phyloP scores from a whole-genome alignment of 2,888 invertebrate species.

The Blomia tropicalis region DNA sequence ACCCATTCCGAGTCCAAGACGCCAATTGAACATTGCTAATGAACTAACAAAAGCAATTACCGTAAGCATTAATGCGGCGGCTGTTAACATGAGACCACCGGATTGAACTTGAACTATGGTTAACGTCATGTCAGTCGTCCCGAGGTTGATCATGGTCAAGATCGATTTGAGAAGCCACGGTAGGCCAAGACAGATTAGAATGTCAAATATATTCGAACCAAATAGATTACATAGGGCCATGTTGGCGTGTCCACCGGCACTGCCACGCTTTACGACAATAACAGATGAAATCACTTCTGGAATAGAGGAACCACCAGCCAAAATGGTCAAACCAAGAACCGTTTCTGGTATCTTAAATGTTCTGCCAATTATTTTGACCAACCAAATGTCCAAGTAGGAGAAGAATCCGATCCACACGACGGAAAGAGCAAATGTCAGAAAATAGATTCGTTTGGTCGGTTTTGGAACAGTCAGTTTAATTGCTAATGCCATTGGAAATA shows the following conservation, averaged over 20 bases:
- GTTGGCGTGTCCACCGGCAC: constrained; percentile 30
- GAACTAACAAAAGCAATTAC: constrained; percentile 52
- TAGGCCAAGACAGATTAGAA: constrained; percentile 58
- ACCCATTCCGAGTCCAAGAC: constrained; percentile 20
- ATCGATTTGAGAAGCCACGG: constrained; percentile 59
- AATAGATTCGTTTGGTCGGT: constrained; percentile 47
- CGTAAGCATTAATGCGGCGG: constrained; percentile 57
- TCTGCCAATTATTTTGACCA: constrained; percentile 57
- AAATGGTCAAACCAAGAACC: constrained; percentile 29
- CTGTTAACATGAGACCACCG: constrained; percentile 60
- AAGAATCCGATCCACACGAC: constrained; percentile 81
- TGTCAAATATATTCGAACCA: constrained; percentile 76
- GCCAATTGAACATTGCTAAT: constrained; percentile 47
- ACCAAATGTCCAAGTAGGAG: constrained; percentile 86
- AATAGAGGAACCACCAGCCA: constrained; percentile 30
- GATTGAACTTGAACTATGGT: constrained; percentile 55
- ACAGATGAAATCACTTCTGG: constrained; percentile 30
- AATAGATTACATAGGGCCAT: constrained; percentile 84
- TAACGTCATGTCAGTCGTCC: constrained; percentile 44
- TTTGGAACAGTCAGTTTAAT: constrained; percentile 20
- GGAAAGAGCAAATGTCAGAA: constrained; percentile 76
- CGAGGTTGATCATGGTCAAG: constrained; percentile 32
- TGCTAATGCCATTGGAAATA: constrained; percentile 4
- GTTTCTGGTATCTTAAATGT: constrained; percentile 30
- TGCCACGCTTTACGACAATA: constrained; percentile 27